Base-by-base conservation (phyloP, 2,888 invertebrate genomes). In the Venusia cambrica region DNA sequence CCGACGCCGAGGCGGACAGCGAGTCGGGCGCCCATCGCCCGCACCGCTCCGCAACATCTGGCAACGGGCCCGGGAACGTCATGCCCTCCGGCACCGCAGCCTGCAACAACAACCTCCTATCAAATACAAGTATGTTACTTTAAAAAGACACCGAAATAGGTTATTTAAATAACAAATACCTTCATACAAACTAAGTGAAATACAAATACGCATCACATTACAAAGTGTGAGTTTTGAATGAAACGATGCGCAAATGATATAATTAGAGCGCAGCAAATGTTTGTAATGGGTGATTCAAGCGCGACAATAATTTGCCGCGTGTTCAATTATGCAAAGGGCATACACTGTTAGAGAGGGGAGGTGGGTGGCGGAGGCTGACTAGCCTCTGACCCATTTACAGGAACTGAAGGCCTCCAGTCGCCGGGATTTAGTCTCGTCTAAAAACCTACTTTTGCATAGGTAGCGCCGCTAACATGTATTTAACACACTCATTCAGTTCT, bases 21-120 rank as follows among this genome's bases (percentile, higher is more conserved):
- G 88, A 84, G 59, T 85, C 85, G 42, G 84, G 77, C 46, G 85
- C 83, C 85, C 87, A 87, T 30, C 84, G 80, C 40, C 89, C 87
- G 54, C 87, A 88, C 26, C 88, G 77, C 59, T 88, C 87, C 26
- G 88, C 87, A 38, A 87, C 85, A 46, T 88, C 87, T 40, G 89
- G 89, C 51, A 88, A 75, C 20, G 85, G 83, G 10, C 89, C 87
- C 40, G 89, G 71, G 50, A 85, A 85, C 33, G 87, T 84, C 83
- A 85, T 84, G 29, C 85, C 83, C 55, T 87, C 85, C 51, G 85
- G 85, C 34, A 87, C 85, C 31, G 83, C 83, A 24, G 85, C 85
- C 87, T 87, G 69, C 5, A 80, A 79, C 54, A 61, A 67, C n/a
- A n/a, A n/a, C n/a, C n/a, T n/a, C n/a, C n/a, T n/a, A n/a, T n/a